Conservation (phyloP, 2,113 vertebrate genomes). For the Syngnathus floridae region DNA sequence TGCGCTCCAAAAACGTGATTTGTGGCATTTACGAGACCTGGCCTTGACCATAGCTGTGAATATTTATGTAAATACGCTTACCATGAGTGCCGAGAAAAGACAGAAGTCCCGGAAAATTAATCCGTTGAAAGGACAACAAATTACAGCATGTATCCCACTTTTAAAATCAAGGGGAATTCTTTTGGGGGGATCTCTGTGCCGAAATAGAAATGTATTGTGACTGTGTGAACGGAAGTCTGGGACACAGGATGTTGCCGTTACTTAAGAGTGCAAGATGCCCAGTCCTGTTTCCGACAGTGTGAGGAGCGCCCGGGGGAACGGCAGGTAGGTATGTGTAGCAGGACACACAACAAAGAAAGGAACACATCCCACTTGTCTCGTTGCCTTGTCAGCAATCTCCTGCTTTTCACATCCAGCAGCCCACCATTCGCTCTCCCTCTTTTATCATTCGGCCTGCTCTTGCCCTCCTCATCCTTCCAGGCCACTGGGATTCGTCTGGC, state of each 20-base stretch:
- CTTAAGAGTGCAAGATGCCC: slow-evolving; percentile 20
- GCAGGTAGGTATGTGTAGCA: not conserved
- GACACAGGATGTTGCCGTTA: slow-evolving; percentile 29
- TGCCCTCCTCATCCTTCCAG: slow-evolving; percentile 24
- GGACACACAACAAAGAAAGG: not conserved
- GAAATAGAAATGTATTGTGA: not conserved
- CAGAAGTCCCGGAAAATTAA: not conserved
- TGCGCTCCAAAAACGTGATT: not conserved
- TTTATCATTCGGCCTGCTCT: slow-evolving; percentile 25
- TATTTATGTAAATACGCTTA: not conserved
- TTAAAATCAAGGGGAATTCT: not conserved
- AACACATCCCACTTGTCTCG: not conserved
- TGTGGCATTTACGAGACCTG: not conserved
- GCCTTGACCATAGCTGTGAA: not conserved
- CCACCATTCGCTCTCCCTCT: slow-evolving; percentile 13
- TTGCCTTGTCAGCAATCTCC: slow-evolving; percentile 9
- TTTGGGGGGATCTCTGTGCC: not conserved
- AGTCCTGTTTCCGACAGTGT: slow-evolving; percentile 31
- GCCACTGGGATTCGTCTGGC: slow-evolving; percentile 43
- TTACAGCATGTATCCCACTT: not conserved
- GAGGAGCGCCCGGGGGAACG: slow-evolving; percentile 12
- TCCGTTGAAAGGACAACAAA: not conserved
- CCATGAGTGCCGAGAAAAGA: not conserved
- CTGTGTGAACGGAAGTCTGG: slow-evolving; percentile 22
- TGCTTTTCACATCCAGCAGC: slow-evolving; percentile 6